Evolutionary conservation across 2,113 vertebrate genomes (phyloP), one percentile per base, ranked within the genome.

Genomic region (Oreochromis aureus): DNA sequence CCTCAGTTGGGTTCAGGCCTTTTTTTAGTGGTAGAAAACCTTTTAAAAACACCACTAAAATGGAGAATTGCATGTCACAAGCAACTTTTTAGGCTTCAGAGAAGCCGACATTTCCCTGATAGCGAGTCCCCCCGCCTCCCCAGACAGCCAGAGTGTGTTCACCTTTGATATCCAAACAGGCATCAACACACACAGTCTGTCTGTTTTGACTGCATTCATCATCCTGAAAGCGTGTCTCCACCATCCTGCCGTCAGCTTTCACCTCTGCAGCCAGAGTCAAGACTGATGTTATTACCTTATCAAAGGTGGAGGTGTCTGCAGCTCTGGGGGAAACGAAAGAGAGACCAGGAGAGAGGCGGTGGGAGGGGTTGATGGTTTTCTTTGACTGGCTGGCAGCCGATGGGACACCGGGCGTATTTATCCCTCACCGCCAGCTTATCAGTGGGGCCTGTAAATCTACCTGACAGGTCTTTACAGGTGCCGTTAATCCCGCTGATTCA

Each of bases 211-310:
- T 95, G 95, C 97, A 97, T 98, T 98, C 98, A 98, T 98, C 97
- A 96, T 93, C 96, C 95, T 95, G 96, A 96, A 96, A 97, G 96
- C 97, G 91, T 97, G 97, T 98, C 97, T 97, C 96, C 87, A 58
- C 89, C 87, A 87, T 91, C 89, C 89, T 96, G 97, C 97, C 96
- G 97, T 97, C 97, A 97, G 97, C 97, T 97, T 97, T 97, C 96
- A 97, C 97, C 96, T 97, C 96, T 96, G 95, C 95, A 96, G 96
- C 97, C 96, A 93, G 96, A 96, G 96, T 96, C 96, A 95, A 95
- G 95, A 95, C 96, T 96, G 97, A 98, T 97, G 93, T 92, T 91
- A 93, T 94, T 94, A 94, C 89, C 90, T 94, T 94, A 97, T 96
- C 97, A 98, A 93, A 97, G 97, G 97, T 98, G 97, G 94, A 94